These are phyloP conservation scores for Meriones psammophilus DNA, from an alignment of 2,797 vertebrate species.

Conservation along the genomic window DNA sequence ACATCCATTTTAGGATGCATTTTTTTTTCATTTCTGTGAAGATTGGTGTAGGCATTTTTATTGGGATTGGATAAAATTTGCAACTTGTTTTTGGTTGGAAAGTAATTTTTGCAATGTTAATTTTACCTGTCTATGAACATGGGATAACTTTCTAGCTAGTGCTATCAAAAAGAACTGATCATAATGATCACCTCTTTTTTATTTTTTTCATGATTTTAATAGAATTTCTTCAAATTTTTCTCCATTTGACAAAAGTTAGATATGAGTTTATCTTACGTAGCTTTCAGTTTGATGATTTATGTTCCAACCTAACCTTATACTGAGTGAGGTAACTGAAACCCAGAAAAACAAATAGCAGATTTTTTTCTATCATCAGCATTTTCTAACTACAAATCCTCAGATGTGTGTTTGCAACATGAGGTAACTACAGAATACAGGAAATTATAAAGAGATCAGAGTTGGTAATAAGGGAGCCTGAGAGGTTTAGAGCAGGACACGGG, in stretches of 20 bases:
- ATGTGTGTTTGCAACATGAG: background rate
- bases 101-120: background rate
- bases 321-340: background rate
- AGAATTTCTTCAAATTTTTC: background rate
- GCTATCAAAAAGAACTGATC: background rate
- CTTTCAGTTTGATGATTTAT: background rate
- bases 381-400: background rate
- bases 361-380: background rate
- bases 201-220: background rate
- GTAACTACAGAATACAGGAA: background rate
- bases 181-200: background rate
- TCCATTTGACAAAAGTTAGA: background rate
- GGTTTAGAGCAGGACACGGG: background rate
- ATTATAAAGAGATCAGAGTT: background rate
- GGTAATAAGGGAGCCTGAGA: background rate
- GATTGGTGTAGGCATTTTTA: background rate
- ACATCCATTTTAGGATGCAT: background rate
- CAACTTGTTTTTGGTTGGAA: background rate
- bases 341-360: too few relatives aligned
- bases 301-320: background rate
- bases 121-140: too few relatives aligned
- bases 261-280: background rate
- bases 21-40: background rate
- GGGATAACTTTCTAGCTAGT: background rate
- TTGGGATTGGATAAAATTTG: background rate